Base-by-base conservation (phyloP, 2,113 vertebrate genomes). In the Indicator indicator region DNA sequence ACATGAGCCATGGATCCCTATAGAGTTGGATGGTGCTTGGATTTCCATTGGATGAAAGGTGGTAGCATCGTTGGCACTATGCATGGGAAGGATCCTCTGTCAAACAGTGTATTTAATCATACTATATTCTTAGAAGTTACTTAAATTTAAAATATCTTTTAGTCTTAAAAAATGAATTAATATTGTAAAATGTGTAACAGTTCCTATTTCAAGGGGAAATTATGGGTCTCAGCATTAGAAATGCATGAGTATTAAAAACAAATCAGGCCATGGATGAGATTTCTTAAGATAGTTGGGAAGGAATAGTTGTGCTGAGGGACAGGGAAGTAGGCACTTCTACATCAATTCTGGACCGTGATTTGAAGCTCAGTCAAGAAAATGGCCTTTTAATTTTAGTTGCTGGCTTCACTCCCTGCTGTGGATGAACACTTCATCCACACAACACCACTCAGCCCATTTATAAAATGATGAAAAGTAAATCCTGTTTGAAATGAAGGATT, bases 401-500 rank as follows among this genome's bases (percentile, higher is more conserved):
- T 91, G 88, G 76, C 73, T 28, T 64, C 60, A 28, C 19, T 86
- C 79, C 58, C 21, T 76, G 54, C 67, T 62, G 2, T 7, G 73
- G 64, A 63, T 54, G 60, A 77, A 27, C 5, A 28, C 40, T 83
- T 94, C 60, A 81, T 27, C 65, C 56, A 33, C 79, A 33, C 79
- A 91, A 1, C 72, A 46, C 60, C 46, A 13, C 48, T 77, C 72
- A 72, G 38, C 14, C 62, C 60, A 85, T 83, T 95, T 92, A 80
- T 83, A 69, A 89, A 88, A 83, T 11, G 23, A 42, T 73, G 82
- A 87, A 71, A 74, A 96, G 75, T 80, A 87, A 91, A 95, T 94
- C 82, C 75, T 85, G 56, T 91, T 94, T 88, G 58, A 91, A 88
- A 85, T 7, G 52, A 72, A 77, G 75, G 79, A 89, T 95, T 94